phyloP scores from a whole-genome alignment of 2,797 vertebrate species.

The Protosalanx chinensis region DNA sequence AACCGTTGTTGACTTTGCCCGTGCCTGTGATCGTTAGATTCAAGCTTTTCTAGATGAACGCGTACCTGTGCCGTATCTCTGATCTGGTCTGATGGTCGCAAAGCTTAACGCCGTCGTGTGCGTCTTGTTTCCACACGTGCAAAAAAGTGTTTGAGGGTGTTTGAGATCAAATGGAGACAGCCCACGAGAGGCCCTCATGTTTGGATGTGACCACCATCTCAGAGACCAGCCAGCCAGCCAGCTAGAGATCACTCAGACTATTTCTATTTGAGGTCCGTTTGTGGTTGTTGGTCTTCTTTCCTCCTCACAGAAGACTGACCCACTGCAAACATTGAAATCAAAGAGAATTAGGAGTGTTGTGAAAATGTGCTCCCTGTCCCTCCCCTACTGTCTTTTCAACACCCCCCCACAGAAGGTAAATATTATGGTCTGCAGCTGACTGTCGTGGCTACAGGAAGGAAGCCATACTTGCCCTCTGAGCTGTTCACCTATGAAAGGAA shows the following conservation, averaged over 20 bases:
- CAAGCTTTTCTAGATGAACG: not conserved
- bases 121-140: not conserved
- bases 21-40: not conserved
- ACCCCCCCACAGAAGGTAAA: conserved; percentile 18
- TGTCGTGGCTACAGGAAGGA: conserved; percentile 8
- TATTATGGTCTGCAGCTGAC: conserved; percentile 24
- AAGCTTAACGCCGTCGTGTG: too few relatives aligned
- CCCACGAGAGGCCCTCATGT: conserved; percentile 9
- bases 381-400: not conserved
- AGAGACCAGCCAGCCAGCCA: not conserved
- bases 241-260: conserved; percentile 1
- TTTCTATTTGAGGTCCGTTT: not conserved
- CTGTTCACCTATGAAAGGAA: not conserved
- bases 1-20: not conserved
- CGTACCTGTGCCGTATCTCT: not conserved
- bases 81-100: not conserved
- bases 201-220: conserved; percentile 7
- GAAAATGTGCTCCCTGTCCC: not conserved
- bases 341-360: conserved; percentile 10
- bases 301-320: not conserved
- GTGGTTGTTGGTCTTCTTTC: not conserved
- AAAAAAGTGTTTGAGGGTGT: not conserved
- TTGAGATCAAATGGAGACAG: conserved; percentile 6
- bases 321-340: conserved; percentile 17
- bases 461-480: not conserved